Evolutionary conservation across 2,113 vertebrate genomes (phyloP).

Genomic region (Serinus canaria): DNA sequence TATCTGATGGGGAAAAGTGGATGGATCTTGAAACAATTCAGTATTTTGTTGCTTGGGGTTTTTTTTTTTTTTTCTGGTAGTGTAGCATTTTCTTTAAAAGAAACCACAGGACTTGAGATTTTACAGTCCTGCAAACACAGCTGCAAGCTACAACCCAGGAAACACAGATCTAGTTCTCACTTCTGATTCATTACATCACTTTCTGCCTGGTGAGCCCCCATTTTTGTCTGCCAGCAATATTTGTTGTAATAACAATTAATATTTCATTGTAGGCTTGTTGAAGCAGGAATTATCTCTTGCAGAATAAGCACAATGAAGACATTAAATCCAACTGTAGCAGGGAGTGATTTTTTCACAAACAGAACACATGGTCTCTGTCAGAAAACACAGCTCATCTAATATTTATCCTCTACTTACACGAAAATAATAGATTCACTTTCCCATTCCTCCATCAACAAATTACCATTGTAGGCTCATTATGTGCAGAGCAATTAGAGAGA

Average conservation of each 20-base stretch:
- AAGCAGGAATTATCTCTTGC: neutral
- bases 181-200: neutral
- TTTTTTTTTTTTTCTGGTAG: neutral
- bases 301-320: neutral
- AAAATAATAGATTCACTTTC: neutral
- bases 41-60: neutral
- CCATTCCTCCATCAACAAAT: neutral
- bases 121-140: neutral
- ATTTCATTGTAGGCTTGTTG: neutral
- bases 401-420: neutral
- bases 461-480: neutral
- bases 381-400: neutral
- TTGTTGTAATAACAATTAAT: neutral
- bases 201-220: neutral
- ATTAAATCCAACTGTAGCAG: neutral
- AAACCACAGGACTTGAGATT: neutral
- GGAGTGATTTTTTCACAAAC: neutral
- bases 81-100: neutral
- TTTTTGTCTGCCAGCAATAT: neutral
- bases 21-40: neutral
- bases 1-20: neutral
- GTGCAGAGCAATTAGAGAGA: neutral
- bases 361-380: neutral
- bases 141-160: neutral
- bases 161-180: neutral